Conservation (phyloP, 2,113 vertebrate species). For the Fregata magnificens region DNA sequence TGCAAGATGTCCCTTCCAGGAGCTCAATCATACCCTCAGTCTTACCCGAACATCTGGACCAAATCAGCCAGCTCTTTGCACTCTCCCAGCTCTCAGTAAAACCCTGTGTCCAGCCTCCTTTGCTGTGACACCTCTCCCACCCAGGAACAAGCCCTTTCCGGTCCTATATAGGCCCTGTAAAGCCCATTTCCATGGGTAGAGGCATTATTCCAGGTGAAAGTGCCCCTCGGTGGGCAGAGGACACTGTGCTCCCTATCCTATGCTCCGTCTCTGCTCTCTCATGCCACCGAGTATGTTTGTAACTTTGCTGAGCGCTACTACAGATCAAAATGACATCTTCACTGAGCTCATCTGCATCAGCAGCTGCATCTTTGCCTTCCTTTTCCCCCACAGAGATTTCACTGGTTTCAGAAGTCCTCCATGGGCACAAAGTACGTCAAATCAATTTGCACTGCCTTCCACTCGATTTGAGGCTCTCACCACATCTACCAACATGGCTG, state of each 20-base stretch:
- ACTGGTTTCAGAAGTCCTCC: background rate
- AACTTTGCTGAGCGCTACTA: background rate
- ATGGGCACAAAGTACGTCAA: background rate
- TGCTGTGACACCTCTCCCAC: background rate
- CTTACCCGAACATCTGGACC: background rate
- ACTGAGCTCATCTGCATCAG: background rate
- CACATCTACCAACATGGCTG: background rate
- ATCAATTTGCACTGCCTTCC: background rate
- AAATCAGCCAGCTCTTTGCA: background rate
- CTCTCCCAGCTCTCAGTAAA: background rate
- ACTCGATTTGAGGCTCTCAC: background rate
- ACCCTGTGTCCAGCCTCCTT: background rate
- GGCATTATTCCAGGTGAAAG: background rate
- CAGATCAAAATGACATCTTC: background rate
- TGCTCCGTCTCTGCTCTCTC: background rate
- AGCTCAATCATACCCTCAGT: background rate
- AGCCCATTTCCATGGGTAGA: background rate
- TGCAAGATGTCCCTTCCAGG: background rate
- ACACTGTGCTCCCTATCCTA: background rate
- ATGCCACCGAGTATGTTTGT: accelerated
- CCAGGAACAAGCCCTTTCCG: background rate
- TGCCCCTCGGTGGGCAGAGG: background rate
- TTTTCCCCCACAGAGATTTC: background rate
- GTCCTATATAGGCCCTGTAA: background rate
- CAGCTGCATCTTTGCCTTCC: background rate